Evolutionary conservation across 2,888 invertebrate genomes (phyloP).

Genomic region (Eristalis arbustorum): DNA sequence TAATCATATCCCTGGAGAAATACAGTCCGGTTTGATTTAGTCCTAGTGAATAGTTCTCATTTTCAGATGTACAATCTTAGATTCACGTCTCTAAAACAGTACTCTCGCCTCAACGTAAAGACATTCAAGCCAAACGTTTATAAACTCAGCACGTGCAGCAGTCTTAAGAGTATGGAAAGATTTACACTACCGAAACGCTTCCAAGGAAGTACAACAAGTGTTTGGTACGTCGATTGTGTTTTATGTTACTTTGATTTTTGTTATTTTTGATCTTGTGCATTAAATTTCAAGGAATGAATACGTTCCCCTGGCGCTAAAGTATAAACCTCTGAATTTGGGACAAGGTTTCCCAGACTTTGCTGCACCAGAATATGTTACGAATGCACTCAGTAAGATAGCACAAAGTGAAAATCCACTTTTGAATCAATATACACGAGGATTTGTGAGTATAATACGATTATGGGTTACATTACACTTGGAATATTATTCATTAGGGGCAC

Average conservation of each 20-base stretch:
- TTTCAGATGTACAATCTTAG: constrained; percentile 42
- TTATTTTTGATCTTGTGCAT: not conserved
- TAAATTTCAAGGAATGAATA: constrained; percentile 93
- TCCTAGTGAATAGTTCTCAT: not conserved
- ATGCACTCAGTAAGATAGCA: constrained; percentile 86
- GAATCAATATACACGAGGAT: constrained; percentile 96
- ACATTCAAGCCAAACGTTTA: constrained; percentile 4
- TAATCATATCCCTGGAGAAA: not conserved
- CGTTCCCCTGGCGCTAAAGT: constrained; percentile 88
- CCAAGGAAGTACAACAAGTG: constrained; percentile 79
- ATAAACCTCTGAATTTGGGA: constrained; percentile 95
- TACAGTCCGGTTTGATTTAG: not conserved
- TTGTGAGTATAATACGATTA: constrained; percentile 84
- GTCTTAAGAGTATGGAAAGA: constrained; percentile 75
- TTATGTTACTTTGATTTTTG: not conserved
- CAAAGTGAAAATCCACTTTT: constrained; percentile 86
- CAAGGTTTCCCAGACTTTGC: constrained; percentile 98
- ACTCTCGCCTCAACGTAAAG: not conserved
- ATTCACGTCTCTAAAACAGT: not conserved
- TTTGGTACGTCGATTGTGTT: constrained; percentile 73
- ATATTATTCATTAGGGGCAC: constrained; percentile 87
- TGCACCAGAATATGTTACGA: constrained; percentile 90
- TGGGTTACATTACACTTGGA: not conserved
- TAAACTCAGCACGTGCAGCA: constrained; percentile 29
- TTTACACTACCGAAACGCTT: constrained; percentile 78